phyloP scores from a whole-genome alignment of 2,888 invertebrate genomes.

The Drosophila merina region DNA sequence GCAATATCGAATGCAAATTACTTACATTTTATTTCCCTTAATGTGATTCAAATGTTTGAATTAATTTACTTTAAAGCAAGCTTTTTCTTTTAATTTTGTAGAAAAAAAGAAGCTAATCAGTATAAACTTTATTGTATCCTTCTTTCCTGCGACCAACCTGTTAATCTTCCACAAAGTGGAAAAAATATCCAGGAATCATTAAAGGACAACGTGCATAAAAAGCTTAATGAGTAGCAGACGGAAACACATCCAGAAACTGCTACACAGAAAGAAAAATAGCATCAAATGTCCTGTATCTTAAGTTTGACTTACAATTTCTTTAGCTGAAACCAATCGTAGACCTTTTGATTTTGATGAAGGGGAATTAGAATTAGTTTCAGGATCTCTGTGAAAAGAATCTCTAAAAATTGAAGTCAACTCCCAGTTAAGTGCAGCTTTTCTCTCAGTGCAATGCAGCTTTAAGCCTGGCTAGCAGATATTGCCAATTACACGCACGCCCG shows the following conservation, averaged over 20 bases:
- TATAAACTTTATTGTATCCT: slow-evolving; percentile 13
- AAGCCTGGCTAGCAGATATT: slow-evolving; percentile 50
- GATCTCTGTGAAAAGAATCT: no score
- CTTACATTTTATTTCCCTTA: background rate
- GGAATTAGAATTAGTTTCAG: no score
- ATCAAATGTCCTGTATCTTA: no score
- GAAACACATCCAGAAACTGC: slow-evolving; percentile 11
- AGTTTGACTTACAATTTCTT: no score
- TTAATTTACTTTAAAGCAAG: background rate
- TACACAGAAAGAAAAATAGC: slow-evolving; percentile 2
- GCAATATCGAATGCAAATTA: background rate
- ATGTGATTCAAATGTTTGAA: background rate
- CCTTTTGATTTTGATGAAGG: no score
- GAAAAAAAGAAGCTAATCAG: background rate
- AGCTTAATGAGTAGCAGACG: slow-evolving; percentile 47
- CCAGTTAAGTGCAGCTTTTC: no score
- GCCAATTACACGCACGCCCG: slow-evolving; percentile 57
- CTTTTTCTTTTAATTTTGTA: background rate
- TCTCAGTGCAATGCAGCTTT: background rate
- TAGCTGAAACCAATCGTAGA: no score
- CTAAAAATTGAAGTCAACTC: no score
- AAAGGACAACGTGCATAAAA: slow-evolving; percentile 45
- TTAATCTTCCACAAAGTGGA: background rate
- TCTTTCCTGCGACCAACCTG: slow-evolving; percentile 12
- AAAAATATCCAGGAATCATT: slow-evolving; percentile 8